These are phyloP conservation scores for Wasmannia auropunctata DNA, from an alignment of 1,140 invertebrate genomes.

Conservation along the genomic window DNA sequence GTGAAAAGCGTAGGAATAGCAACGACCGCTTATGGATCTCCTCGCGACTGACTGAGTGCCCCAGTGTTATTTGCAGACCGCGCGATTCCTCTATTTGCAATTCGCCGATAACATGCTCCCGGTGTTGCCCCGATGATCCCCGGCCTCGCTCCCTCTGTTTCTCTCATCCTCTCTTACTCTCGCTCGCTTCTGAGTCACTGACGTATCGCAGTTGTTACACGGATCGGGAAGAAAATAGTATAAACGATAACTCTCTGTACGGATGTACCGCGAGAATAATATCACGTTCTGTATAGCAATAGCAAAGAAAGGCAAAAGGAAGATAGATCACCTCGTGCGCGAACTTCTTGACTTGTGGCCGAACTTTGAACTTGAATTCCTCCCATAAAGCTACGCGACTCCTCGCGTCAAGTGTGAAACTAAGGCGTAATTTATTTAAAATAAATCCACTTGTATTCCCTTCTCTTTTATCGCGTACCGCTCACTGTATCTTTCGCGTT, in stretches of 20 bases:
- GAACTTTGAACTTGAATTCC: background rate
- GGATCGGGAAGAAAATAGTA: conserved; percentile 39
- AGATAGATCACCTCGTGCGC: background rate
- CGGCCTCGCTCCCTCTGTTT: background rate
- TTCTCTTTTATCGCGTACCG: background rate
- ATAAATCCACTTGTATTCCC: background rate
- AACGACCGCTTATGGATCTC: conserved; percentile 18
- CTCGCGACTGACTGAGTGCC: conserved; percentile 62
- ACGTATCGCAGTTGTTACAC: conserved; percentile 40
- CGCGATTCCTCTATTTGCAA: conserved; percentile 66
- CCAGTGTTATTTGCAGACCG: conserved; percentile 71
- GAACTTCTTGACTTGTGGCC: background rate
- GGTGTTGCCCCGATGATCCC: conserved; percentile 64
- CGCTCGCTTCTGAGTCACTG: conserved; percentile 34
- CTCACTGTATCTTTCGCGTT: background rate
- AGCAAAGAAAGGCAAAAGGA: too few species aligned
- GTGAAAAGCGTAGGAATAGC: conserved; percentile 32
- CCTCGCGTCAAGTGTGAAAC: background rate
- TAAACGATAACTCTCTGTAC: conserved; percentile 24
- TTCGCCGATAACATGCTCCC: conserved; percentile 62
- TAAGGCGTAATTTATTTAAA: background rate
- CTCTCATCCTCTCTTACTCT: conserved; percentile 9
- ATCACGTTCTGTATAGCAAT: background rate
- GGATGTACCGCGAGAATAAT: background rate
- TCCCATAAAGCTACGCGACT: too few species aligned